A percentile compares a stretch with the other conserved stretches of the same genome.
Conservation (phyloP, 2,797 vertebrate genomes). For the Morelia viridis region DNA sequence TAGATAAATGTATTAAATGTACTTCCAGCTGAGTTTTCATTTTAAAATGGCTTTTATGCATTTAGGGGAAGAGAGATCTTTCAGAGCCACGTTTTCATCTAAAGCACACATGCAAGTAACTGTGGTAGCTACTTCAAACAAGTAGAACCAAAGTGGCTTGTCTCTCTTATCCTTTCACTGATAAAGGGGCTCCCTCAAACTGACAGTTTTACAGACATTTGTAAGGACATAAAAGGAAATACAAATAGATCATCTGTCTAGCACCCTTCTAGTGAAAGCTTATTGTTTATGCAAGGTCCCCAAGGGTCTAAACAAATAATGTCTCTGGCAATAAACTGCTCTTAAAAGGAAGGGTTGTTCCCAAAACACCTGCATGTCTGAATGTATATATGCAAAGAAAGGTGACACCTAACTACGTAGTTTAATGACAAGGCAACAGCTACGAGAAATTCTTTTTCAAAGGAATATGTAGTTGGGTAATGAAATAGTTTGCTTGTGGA, state of each 20-base stretch:
- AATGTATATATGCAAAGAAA: slow-evolving; percentile 22
- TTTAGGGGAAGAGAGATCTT: slow-evolving; percentile 36
- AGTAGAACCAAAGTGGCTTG: slow-evolving; percentile 85
- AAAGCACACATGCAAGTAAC: slow-evolving; percentile 65
- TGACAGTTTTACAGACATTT: slow-evolving; percentile 78
- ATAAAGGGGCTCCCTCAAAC: slow-evolving; percentile 83
- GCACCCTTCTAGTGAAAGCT: slow-evolving; percentile 70
- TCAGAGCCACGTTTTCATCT: slow-evolving; percentile 65
- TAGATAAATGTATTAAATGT: slow-evolving; percentile 18
- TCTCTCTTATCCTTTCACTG: slow-evolving; percentile 83
- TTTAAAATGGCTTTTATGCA: slow-evolving; percentile 16
- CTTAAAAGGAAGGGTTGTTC: slow-evolving; percentile 59
- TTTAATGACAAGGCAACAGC: slow-evolving; percentile 24
- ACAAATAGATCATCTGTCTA: slow-evolving; percentile 75
- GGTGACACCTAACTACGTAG: background rate
- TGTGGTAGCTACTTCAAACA: slow-evolving; percentile 88
- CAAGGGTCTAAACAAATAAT: slow-evolving; percentile 71
- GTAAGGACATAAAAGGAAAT: slow-evolving; percentile 80
- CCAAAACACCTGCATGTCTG: slow-evolving; percentile 32
- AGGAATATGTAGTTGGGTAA: slow-evolving; percentile 30
- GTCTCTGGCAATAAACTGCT: slow-evolving; percentile 64
- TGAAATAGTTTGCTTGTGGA: slow-evolving; percentile 19
- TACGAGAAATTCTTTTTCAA: slow-evolving; percentile 23
- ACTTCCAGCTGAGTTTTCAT: slow-evolving; percentile 14
- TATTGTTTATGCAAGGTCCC: slow-evolving; percentile 72